Base-by-base conservation (phyloP, 2,113 vertebrate species). In the Poeciliopsis turrubarensis region DNA sequence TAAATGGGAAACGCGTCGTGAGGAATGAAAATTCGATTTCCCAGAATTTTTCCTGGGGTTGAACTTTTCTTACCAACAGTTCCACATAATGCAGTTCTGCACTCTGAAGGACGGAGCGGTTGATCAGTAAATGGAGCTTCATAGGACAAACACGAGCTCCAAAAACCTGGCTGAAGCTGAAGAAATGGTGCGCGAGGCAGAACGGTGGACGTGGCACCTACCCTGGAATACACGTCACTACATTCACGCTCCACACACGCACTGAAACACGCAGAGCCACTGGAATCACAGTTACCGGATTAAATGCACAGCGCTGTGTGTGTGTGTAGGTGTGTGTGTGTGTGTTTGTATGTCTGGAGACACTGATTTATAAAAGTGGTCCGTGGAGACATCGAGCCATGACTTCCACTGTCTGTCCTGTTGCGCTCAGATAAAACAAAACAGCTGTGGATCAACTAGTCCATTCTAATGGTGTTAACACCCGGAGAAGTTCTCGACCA, bases 131-230 rank as follows among this genome's bases (percentile, higher is more conserved):
- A n/a, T 10, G 7, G 0, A n/a, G 51, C 15, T 54, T 54, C 2
- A 54, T 70, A 41, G 66, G 17, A 57, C 31, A 79, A 1, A 60
- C 19, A 63, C 44, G 54, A 37, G 68, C 68, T 60, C 14, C 31
- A 31, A 44, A 32, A 37, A 47, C 44, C 44, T 47, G 44, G 17
- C 5, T 22, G 37, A 27, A 47, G 22, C 30, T 54, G 71, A 65
- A 64, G 66, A 27, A 31, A 32, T 60, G 60, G 68, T 62, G 82
- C 64, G 78, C 68, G 83, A 75, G 88, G 86, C 78, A 85, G 78
- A 86, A 71, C 44, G 54, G 89, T 88, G 91, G 91, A 93, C 92
- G 92, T 93, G 92, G 92, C 92, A 93, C 87, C 86, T 84, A 77
- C 84, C 85, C 80, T 68, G 80, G 72, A 78, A 68, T 82, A 88